These are phyloP conservation scores for Sylvietta virens DNA, from an alignment of 2,113 vertebrate species.

Conservation along the genomic window DNA sequence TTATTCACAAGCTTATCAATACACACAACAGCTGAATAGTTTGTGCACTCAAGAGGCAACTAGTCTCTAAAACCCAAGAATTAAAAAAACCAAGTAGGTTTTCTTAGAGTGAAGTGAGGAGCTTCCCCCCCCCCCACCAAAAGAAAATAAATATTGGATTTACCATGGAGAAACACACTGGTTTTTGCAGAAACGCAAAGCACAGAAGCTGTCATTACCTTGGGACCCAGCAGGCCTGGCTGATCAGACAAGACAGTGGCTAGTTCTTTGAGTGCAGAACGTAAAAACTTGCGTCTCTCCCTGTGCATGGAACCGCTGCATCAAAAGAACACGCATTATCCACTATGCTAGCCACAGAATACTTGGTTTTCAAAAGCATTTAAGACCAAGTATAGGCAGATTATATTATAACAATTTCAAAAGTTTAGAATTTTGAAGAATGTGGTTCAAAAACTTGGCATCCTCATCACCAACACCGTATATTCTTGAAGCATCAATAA, in stretches of 20 bases:
- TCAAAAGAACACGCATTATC: neutral
- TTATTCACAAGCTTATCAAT: neutral
- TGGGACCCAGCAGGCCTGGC: constrained; percentile 91
- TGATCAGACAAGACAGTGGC: constrained; percentile 97
- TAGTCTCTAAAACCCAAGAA: neutral
- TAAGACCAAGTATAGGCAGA: neutral
- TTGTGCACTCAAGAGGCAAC: neutral
- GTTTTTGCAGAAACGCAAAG: neutral
- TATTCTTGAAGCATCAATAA: neutral
- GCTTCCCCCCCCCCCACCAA: rapidly evolving
- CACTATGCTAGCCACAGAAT: neutral
- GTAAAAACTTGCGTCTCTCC: constrained; percentile 95
- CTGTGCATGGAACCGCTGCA: constrained; percentile 94
- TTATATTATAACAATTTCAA: neutral
- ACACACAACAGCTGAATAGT: neutral
- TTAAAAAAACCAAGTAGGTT: neutral
- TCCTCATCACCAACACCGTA: rapidly evolving
- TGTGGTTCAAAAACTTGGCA: neutral
- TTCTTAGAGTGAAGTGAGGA: neutral
- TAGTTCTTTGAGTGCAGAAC: constrained; percentile 94
- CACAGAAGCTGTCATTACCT: constrained; percentile 72
- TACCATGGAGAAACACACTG: neutral
- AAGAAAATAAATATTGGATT: neutral
- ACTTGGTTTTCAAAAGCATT: neutral
- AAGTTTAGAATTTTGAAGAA: neutral